phyloP scores from a whole-genome alignment of 92 coral and sea anemone species.

The Siderastrea siderea region DNA sequence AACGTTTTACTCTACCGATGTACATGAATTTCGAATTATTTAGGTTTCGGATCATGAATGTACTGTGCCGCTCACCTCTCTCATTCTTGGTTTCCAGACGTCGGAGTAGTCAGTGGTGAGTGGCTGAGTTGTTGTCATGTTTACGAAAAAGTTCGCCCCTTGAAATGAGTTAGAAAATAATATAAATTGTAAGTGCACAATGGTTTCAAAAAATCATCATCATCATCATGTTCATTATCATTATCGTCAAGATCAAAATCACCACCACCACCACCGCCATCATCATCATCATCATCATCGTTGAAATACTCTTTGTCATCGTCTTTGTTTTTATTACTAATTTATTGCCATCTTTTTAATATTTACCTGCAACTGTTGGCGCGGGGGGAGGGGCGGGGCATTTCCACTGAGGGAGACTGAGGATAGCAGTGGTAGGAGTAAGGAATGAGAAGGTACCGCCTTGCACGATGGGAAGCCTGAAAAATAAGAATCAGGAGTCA shows the following conservation, averaged over 20 bases:
- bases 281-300: neutral
- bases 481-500: neutral
- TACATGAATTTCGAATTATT: neutral
- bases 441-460: slow-evolving; percentile 89
- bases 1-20: too few species aligned
- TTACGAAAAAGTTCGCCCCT: neutral
- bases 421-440: slow-evolving; percentile 80
- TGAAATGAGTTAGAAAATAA: neutral
- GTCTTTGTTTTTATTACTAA: too few species aligned
- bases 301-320: too few species aligned
- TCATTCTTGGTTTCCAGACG: slow-evolving; percentile 72
- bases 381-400: slow-evolving; percentile 61
- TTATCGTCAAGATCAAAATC: neutral
- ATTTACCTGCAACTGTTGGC: slow-evolving; percentile 17
- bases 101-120: slow-evolving; percentile 39
- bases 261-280: neutral
- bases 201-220: neutral
- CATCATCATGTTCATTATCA: neutral
- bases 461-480: slow-evolving; percentile 88
- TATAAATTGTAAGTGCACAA: neutral
- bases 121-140: slow-evolving; percentile 13
- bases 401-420: slow-evolving; percentile 73
- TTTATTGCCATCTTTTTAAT: neutral
- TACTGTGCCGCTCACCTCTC: slow-evolving; percentile 44
- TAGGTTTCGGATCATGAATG: neutral